A percentile compares a stretch with the other conserved stretches of the same genome.
phyloP scores from a whole-genome alignment of 2,113 vertebrate genomes.

The Macaca nemestrina region DNA sequence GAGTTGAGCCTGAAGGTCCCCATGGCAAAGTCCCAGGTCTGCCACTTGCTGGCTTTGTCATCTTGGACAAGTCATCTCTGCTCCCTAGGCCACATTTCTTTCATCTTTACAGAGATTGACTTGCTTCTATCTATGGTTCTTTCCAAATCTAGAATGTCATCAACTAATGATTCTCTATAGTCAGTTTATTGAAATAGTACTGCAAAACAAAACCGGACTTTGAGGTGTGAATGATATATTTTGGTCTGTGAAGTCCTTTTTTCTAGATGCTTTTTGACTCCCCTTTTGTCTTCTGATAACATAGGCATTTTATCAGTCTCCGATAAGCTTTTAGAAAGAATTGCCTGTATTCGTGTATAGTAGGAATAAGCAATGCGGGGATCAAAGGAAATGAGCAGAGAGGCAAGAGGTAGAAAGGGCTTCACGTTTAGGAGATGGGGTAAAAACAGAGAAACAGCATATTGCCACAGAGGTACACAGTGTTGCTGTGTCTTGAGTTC shows the following conservation, averaged over 20 bases:
- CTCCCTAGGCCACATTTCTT: background rate
- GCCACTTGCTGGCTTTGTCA: background rate
- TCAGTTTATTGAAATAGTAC: background rate
- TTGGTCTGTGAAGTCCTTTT: background rate
- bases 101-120: background rate
- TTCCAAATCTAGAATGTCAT: background rate
- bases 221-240: background rate
- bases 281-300: background rate
- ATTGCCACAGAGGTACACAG: background rate
- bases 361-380: background rate
- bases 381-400: background rate
- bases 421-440: background rate
- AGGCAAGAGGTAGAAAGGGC: background rate
- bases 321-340: background rate
- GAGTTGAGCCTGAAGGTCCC: background rate
- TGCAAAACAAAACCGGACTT: background rate
- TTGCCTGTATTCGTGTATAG: background rate
- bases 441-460: background rate
- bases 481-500: background rate
- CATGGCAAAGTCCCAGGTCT: background rate
- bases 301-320: background rate
- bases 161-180: background rate
- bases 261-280: background rate
- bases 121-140: background rate
- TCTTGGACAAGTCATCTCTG: too few species aligned